Evolutionary conservation across 1,140 invertebrate genomes (phyloP).

Genomic region (Listronotus bonariensis): DNA sequence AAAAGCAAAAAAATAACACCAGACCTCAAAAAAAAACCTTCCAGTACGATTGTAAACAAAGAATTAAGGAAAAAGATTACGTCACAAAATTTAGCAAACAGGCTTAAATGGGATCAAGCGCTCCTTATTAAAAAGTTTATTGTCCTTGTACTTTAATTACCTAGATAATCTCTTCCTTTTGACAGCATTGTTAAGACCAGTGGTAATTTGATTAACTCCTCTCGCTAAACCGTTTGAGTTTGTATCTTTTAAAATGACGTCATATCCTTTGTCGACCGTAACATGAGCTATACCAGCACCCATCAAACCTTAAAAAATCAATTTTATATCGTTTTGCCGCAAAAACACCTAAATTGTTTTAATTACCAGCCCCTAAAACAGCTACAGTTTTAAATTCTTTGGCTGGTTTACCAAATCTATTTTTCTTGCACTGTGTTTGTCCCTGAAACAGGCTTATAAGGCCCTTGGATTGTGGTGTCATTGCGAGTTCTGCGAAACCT

Average conservation of each 20-base stretch:
- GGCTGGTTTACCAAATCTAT: slow-evolving; percentile 88
- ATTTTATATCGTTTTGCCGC: too few relatives aligned
- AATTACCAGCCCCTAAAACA: slow-evolving; percentile 87
- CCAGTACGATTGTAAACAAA: too few relatives aligned
- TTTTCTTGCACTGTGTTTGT: slow-evolving; percentile 98
- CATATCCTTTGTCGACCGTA: slow-evolving; percentile 91
- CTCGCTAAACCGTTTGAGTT: slow-evolving; percentile 78
- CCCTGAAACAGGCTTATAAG: slow-evolving; percentile 94
- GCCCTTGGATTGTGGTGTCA: slow-evolving; percentile 90
- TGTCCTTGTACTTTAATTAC: slow-evolving; percentile 60
- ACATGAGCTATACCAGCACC: slow-evolving; percentile 88
- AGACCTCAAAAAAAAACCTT: too few relatives aligned
- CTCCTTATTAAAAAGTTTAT: too few relatives aligned
- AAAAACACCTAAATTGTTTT: slow-evolving; percentile 63
- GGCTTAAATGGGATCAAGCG: too few relatives aligned
- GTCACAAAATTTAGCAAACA: too few relatives aligned
- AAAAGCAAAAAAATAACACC: too few relatives aligned
- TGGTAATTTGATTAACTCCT: slow-evolving; percentile 90
- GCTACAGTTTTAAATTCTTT: slow-evolving; percentile 76
- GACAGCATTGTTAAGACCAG: slow-evolving; percentile 76
- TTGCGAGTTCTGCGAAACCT: slow-evolving; percentile 88
- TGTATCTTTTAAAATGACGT: slow-evolving; percentile 92
- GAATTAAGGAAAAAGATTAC: too few relatives aligned
- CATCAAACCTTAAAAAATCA: slow-evolving; percentile 25
- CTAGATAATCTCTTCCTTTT: slow-evolving; percentile 79